A percentile compares a stretch with the other conserved stretches of the same genome.
Evolutionary conservation across 2,797 vertebrate species (phyloP).

Genomic region (Chaunax sp.): DNA sequence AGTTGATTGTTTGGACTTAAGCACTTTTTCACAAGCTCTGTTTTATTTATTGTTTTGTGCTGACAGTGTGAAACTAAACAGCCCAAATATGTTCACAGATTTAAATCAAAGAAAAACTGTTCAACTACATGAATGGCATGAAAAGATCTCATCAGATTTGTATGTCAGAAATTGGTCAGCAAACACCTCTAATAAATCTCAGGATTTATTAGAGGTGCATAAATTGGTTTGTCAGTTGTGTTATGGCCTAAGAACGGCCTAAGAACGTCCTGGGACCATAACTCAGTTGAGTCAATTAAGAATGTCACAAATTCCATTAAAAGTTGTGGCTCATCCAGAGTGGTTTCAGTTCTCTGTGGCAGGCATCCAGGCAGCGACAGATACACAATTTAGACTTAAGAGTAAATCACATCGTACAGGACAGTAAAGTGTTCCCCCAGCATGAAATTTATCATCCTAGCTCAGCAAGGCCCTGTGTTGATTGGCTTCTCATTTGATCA

Average conservation of each 20-base stretch:
- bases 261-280: no score
- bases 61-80: background rate
- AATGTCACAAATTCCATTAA: background rate
- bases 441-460: slow-evolving; percentile 40
- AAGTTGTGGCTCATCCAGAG: background rate
- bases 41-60: background rate
- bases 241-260: background rate
- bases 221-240: background rate
- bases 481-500: slow-evolving; percentile 39
- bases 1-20: background rate
- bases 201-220: background rate
- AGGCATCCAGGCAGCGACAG: slow-evolving; percentile 60
- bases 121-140: no score
- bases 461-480: slow-evolving; percentile 27
- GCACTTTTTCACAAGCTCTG: no score
- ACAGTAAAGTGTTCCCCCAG: slow-evolving; percentile 46
- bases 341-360: no score
- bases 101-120: slow-evolving; percentile 1
- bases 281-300: no score
- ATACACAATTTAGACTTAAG: slow-evolving; percentile 37
- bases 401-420: slow-evolving; percentile 52
- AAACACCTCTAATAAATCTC: background rate
- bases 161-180: no score
- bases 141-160: background rate
- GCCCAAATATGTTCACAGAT: background rate